Conservation (phyloP, 2,113 vertebrate genomes). For the Ancistrus triradiatus region DNA sequence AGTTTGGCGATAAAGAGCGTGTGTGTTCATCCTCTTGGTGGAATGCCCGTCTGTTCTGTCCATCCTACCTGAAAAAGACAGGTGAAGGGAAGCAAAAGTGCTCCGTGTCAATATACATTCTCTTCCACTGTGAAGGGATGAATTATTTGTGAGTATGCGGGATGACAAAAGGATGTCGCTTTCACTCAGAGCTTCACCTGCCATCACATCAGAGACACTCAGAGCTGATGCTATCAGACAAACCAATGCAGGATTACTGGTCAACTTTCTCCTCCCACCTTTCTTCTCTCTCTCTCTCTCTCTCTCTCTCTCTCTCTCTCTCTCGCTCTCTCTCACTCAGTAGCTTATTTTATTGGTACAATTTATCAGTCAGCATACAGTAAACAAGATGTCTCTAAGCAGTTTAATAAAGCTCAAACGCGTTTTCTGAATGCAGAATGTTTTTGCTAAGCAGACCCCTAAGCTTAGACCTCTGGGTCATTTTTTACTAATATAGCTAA, state of each 20-base stretch:
- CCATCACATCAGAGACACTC: conserved; percentile 45
- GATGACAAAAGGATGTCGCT: conserved; percentile 71
- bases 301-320: no score
- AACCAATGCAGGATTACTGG: background rate
- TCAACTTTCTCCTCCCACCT: background rate
- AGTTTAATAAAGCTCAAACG: no score
- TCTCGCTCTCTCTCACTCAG: no score
- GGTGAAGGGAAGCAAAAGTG: conserved; percentile 52
- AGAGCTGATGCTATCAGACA: conserved; percentile 46
- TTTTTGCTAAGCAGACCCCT: no score
- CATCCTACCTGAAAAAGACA: conserved; percentile 58
- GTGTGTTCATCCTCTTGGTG: conserved; percentile 14
- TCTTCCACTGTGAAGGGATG: conserved; percentile 61
- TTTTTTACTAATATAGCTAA: no score
- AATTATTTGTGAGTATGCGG: conserved; percentile 75
- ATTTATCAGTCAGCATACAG: conserved; percentile 7
- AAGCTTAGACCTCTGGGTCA: conserved; percentile 21
- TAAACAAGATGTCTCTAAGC: background rate
- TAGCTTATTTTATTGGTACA: no score
- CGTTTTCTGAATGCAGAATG: no score
- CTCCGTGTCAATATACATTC: conserved; percentile 65
- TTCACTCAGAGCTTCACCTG: conserved; percentile 59
- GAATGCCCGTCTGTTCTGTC: conserved; percentile 47
- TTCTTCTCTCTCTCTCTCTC: conserved; percentile 9
- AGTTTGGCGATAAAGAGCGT: background rate